Evolutionary conservation across 2,113 vertebrate genomes (phyloP), one percentile per base, ranked within the genome.

Genomic region (Marmota monax): DNA sequence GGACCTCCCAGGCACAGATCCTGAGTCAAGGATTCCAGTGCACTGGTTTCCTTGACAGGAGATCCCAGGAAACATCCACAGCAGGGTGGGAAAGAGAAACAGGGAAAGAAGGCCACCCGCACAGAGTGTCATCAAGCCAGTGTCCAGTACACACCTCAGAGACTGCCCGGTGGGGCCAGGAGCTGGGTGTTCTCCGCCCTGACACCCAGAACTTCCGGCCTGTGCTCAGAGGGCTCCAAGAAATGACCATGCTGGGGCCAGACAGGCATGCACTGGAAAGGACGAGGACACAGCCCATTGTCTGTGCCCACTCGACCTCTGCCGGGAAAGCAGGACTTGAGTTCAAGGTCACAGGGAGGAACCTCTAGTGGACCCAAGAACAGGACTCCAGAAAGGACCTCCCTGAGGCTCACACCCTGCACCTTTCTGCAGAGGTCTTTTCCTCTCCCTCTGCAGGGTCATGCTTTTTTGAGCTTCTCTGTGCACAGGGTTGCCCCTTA

Each of bases 51-150:
- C 37, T 17, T 34, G 42, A 29, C 25, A 45, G 42, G 29, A 22
- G 48, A 39, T 20, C 45, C 74, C 67, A n/a, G 53, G 77, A 56
- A 42, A 5, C 9, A 7, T 2, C 58, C 9, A 2, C 0, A 0
- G 12, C 16, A 14, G 4, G 27, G 22, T 32, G 0, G 83, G 39
- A 61, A 20, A 1, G 18, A 2, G 23, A 37, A 74, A 32, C 2
- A 1, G 34, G 4, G 42, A 3, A n/a, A n/a, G 23, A 63, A 51
- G 45, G 23, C 13, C 25, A 27, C 74, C 27, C 5, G 8, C 0
- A 0, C 1, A 1, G 63, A 10, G 29, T 8, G 13, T 29, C 5
- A 9, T 3, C 0, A 29, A 88, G 76, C 74, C n/a, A 10, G 13
- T 23, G 14, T 42, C 7, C 0, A 39, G 12, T 0, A 22, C 8